Evolutionary conservation across 2,113 vertebrate genomes (phyloP).

Genomic region (Lophura nycthemera): DNA sequence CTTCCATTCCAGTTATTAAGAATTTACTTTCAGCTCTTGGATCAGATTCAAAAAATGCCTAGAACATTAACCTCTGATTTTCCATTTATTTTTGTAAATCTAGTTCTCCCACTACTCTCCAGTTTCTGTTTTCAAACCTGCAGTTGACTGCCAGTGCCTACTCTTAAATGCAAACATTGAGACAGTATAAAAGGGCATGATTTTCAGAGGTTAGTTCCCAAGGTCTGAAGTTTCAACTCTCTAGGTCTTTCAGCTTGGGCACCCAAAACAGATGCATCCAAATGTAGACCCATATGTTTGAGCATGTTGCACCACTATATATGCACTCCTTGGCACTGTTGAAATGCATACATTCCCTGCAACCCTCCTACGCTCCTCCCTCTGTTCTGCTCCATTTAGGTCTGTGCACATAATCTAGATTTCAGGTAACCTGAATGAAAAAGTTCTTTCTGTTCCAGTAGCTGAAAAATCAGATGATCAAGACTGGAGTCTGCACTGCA

Average conservation of each 20-base stretch:
- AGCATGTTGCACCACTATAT: slow-evolving; percentile 75
- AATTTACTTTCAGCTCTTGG: not conserved
- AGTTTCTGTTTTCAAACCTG: not conserved
- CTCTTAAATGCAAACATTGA: not conserved
- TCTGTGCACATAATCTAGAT: slow-evolving; percentile 51
- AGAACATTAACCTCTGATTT: not conserved
- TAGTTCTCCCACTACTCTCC: not conserved
- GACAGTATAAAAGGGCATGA: not conserved
- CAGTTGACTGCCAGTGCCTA: not conserved
- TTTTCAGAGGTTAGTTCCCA: slow-evolving; percentile 12
- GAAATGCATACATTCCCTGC: slow-evolving; percentile 66
- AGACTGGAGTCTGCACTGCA: not conserved
- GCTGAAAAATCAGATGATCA: not conserved
- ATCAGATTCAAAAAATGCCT: not conserved
- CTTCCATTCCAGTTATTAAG: not conserved
- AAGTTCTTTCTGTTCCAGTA: slow-evolving; percentile 6
- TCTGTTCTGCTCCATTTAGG: slow-evolving; percentile 72
- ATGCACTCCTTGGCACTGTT: slow-evolving; percentile 68
- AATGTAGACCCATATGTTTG: slow-evolving; percentile 71
- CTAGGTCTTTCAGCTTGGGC: slow-evolving; percentile 63
- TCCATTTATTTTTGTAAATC: not conserved
- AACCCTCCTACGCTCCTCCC: slow-evolving; percentile 66
- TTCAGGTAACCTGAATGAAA: slow-evolving; percentile 63
- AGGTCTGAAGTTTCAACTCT: slow-evolving; percentile 65
- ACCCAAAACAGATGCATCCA: slow-evolving; percentile 63